Conservation (phyloP, 1,140 invertebrate species). For the Luehdorfia chinensis region DNA sequence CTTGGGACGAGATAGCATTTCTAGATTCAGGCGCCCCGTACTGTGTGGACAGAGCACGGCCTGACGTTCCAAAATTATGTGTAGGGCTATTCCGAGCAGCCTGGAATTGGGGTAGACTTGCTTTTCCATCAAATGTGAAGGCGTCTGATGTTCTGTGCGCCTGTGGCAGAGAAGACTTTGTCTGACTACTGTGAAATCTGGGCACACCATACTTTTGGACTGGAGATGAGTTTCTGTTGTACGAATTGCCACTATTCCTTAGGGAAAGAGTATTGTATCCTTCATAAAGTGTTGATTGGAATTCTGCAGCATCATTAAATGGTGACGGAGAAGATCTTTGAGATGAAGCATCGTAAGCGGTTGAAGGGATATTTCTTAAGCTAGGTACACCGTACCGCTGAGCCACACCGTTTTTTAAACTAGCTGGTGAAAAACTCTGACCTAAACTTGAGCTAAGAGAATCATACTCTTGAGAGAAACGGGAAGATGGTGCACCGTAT, state of each 20-base stretch:
- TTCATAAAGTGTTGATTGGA: constrained; percentile 36
- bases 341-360: neutral
- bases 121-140: no score
- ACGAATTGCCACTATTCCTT: constrained; percentile 29
- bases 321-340: constrained; percentile 14
- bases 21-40: constrained; percentile 39
- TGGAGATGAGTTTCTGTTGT: constrained; percentile 27
- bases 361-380: no score
- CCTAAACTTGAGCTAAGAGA: neutral
- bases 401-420: no score
- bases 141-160: no score
- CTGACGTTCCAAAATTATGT: constrained; percentile 24
- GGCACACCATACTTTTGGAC: constrained; percentile 36
- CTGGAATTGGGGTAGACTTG: neutral
- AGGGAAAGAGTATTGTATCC: constrained; percentile 38
- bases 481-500: constrained; percentile 17
- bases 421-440: no score
- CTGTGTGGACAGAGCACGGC: constrained; percentile 30
- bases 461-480: constrained; percentile 17
- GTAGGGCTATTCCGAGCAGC: constrained; percentile 22
- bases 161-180: constrained; percentile 20
- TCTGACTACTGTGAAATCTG: constrained; percentile 13
- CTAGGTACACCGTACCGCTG: constrained; percentile 24
- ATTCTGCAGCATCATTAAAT: no score
- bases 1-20: constrained; percentile 31